Evolutionary conservation across 1,140 invertebrate species (phyloP), one percentile per base, ranked within the genome.

Genomic region (Reticulitermes speratus): DNA sequence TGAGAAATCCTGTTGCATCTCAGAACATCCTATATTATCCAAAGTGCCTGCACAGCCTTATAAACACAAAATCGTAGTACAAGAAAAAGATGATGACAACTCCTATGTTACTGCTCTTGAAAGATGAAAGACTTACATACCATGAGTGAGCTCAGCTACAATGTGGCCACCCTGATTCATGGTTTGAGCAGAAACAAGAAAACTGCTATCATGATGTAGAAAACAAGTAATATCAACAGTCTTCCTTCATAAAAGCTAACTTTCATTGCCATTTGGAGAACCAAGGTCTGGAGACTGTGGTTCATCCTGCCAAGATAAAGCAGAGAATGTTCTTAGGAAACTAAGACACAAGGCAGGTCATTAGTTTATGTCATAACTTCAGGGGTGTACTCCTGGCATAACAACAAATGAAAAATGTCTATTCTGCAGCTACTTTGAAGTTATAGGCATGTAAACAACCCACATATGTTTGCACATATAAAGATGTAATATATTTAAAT

Each of bases 241-340:
- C 65, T 75, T n/a, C 59, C 25, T 55, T 75, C 65, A 75, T 30
- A 25, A 75, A 8, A 75, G 65, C 65, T 75, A 75, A 75, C 65
- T 75, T 75, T 75, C 65, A 75, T 75, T 75, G 65, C 65, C 65
- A 30, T 75, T 75, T 19, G 86, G 84, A 32, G 86, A 87, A 52
- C 82, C 65, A 23, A 55, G 81, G 44, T 87, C 86, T 45, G 86
- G 86, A 23, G 86, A 87, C 25, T 87, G 86, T 44, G 84, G 86
- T 69, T 87, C 86, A 84, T 87, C 86, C 86, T 87, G 82, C 21
- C n/a, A 86, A 52, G 23, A 85, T 30, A 52, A 45, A 52, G 44
- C 23, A 38, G 9, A 52, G 44, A n/a, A 45, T 55, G 19, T 21
- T 55, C 1, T 0, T 55, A 55, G 2, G 14, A 38, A 6, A 55